phyloP scores from a whole-genome alignment of 2,797 vertebrate species.

The Philypnodon macrostomus region DNA sequence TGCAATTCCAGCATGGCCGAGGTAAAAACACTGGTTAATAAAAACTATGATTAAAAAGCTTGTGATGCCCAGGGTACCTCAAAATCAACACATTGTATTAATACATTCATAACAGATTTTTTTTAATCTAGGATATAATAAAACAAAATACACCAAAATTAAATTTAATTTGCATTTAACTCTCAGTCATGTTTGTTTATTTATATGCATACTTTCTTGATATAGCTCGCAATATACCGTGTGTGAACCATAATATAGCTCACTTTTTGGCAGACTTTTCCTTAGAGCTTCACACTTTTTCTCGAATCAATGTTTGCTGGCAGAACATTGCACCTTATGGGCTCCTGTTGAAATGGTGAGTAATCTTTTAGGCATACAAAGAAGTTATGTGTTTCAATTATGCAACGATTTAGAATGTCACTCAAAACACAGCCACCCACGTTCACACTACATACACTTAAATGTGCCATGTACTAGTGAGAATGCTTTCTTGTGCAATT shows the following conservation, averaged over 20 bases:
- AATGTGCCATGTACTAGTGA: background rate
- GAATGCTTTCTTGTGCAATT: constrained; percentile 4
- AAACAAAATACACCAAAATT: too few relatives aligned
- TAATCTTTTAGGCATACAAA: constrained; percentile 39
- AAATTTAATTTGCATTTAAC: too few relatives aligned
- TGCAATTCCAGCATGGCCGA: constrained; percentile 84
- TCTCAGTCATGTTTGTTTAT: constrained; percentile 10
- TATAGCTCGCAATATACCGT: background rate
- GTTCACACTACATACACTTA: constrained; percentile 1
- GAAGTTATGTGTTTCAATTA: constrained; percentile 45
- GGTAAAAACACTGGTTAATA: constrained; percentile 50
- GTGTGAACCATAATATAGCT: background rate
- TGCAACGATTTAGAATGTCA: constrained; percentile 40
- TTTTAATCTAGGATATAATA: too few relatives aligned
- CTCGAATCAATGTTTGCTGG: constrained; percentile 41
- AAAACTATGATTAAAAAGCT: background rate
- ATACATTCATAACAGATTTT: background rate
- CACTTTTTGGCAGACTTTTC: constrained; percentile 17
- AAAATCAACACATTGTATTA: background rate
- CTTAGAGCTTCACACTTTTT: constrained; percentile 30
- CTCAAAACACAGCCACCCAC: constrained; percentile 34
- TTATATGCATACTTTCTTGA: constrained; percentile 15
- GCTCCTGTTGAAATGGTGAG: constrained; percentile 53
- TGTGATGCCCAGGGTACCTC: background rate
- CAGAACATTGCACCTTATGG: constrained; percentile 33